A percentile compares a stretch with the other conserved stretches of the same genome.
phyloP scores from a whole-genome alignment of 2,888 invertebrate species.

The Ectemnius continuus region DNA sequence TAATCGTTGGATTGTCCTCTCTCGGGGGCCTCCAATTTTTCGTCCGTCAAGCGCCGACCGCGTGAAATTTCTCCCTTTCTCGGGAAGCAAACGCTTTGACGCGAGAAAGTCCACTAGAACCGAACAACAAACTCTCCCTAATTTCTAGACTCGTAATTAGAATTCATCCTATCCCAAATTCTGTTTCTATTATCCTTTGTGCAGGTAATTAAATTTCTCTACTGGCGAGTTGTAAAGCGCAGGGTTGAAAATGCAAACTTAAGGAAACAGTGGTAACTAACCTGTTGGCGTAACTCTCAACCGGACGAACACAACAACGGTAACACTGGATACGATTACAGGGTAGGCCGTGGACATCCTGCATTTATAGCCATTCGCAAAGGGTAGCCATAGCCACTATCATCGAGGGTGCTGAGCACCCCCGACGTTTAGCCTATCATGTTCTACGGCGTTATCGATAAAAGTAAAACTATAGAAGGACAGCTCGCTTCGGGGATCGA shows the following conservation, averaged over 20 bases:
- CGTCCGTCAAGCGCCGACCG: conserved; percentile 29
- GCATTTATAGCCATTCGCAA: conserved; percentile 63
- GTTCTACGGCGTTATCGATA: conserved; percentile 48
- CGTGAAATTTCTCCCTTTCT: conserved; percentile 28
- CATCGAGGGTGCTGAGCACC: conserved; percentile 51
- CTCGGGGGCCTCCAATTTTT: conserved; percentile 14
- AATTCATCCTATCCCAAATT: too few relatives aligned
- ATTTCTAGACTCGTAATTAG: too few relatives aligned
- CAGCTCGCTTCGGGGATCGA: conserved; percentile 27
- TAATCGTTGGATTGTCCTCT: conserved; percentile 49
- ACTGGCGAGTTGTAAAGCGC: too few relatives aligned
- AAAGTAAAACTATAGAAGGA: conserved; percentile 34
- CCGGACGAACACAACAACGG: conserved; percentile 19
- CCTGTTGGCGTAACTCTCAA: conserved; percentile 36
- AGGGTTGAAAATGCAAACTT: background rate
- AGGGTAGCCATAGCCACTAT: conserved; percentile 73
- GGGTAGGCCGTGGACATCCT: conserved; percentile 34
- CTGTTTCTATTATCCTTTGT: too few relatives aligned
- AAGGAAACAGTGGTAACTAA: conserved; percentile 32
- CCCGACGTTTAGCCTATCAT: conserved; percentile 52
- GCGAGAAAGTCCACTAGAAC: conserved; percentile 1
- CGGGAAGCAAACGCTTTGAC: conserved; percentile 24
- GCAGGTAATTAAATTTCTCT: too few relatives aligned
- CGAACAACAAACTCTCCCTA: background rate
- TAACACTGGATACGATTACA: conserved; percentile 24